phyloP scores from a whole-genome alignment of 2,113 vertebrate genomes.

The Leucopsar rothschildi region DNA sequence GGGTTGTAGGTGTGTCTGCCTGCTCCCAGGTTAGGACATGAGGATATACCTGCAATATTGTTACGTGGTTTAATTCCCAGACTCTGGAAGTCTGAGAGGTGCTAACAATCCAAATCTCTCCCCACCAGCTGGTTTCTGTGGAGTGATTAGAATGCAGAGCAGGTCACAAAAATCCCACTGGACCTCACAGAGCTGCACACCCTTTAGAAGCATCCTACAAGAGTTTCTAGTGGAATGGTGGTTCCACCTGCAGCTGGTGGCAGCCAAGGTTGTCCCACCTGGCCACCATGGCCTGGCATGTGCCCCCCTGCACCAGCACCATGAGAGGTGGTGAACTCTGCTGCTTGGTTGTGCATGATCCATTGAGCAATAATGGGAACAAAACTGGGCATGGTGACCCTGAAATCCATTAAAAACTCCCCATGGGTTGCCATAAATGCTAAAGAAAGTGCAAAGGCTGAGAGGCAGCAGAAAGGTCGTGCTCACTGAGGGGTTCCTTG shows the following conservation, averaged over 20 bases:
- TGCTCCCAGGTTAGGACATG: background rate
- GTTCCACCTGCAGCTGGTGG: background rate
- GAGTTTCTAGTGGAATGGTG: too few species aligned
- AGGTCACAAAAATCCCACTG: background rate
- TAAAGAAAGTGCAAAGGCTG: background rate
- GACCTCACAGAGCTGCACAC: background rate
- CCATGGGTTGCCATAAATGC: background rate
- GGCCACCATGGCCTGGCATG: background rate
- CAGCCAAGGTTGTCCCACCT: background rate
- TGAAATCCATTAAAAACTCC: background rate
- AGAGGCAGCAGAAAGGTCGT: fast-evolving
- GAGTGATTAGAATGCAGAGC: fast-evolving
- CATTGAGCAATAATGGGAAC: background rate
- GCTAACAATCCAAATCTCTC: background rate
- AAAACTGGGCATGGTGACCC: fast-evolving
- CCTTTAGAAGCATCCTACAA: background rate
- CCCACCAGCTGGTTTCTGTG: background rate
- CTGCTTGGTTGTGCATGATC: background rate
- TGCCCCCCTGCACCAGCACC: background rate
- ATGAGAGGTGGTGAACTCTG: fast-evolving
- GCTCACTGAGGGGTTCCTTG: background rate
- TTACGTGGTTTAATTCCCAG: background rate
- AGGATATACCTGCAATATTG: background rate
- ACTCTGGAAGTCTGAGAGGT: background rate
- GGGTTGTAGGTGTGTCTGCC: background rate